Evolutionary conservation across 1,140 invertebrate species (phyloP).

Genomic region (Chelonus insularis): DNA sequence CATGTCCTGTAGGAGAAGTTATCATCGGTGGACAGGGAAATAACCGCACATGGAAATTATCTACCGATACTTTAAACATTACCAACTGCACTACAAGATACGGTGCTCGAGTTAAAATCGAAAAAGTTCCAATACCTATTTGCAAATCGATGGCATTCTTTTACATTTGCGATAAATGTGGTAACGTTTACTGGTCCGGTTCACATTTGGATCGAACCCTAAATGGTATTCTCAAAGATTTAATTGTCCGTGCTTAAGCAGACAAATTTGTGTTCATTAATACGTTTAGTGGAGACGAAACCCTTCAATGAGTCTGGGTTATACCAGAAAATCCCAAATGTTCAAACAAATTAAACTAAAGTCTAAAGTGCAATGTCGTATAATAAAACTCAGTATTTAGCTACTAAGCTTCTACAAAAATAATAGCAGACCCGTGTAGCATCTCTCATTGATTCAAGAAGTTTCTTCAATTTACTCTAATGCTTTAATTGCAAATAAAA

Average conservation of each 20-base stretch:
- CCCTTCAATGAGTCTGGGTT: not conserved
- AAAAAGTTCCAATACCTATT: slow-evolving; percentile 56
- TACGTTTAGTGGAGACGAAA: not conserved
- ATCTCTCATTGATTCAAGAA: too few species aligned
- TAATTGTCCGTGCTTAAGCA: slow-evolving; percentile 29
- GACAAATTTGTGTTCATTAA: slow-evolving; percentile 4
- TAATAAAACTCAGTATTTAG: too few species aligned
- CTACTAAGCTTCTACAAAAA: too few species aligned
- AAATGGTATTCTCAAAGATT: slow-evolving; percentile 45
- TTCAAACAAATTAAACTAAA: too few species aligned
- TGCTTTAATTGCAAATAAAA: not conserved
- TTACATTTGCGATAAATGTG: slow-evolving; percentile 68
- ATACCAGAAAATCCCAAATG: not conserved
- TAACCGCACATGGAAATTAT: slow-evolving; percentile 44
- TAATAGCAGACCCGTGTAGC: too few species aligned
- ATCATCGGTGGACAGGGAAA: not conserved
- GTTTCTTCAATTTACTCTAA: not conserved
- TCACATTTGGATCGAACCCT: slow-evolving; percentile 61
- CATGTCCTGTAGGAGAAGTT: not conserved
- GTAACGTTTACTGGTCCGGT: slow-evolving; percentile 70
- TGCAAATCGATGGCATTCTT: slow-evolving; percentile 60
- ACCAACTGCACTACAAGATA: slow-evolving; percentile 50
- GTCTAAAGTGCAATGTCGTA: too few species aligned
- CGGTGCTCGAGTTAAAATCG: slow-evolving; percentile 58
- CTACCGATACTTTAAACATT: slow-evolving; percentile 47